Evolutionary conservation across 2,113 vertebrate genomes (phyloP).

Genomic region (Actinemys pallida): DNA sequence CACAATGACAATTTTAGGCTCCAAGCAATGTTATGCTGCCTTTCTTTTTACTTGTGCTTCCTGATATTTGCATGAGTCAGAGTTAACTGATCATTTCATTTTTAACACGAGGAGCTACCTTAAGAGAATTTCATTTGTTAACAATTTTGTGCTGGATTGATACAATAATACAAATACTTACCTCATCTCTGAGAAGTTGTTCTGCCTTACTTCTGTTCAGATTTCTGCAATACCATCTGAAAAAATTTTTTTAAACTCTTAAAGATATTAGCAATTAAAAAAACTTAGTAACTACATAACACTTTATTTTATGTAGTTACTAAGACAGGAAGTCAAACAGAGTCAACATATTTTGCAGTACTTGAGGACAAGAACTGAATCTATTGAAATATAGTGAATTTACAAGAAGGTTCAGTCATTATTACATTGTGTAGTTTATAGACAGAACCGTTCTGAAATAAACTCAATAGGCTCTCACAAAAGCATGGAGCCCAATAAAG

Average conservation of each 20-base stretch:
- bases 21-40: background rate
- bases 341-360: background rate
- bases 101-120: background rate
- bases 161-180: slow-evolving; percentile 55
- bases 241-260: background rate
- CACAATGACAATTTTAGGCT: background rate
- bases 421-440: background rate
- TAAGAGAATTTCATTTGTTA: accelerated
- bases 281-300: background rate
- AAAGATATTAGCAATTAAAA: background rate
- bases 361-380: background rate
- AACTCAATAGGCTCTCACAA: background rate
- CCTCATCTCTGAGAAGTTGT: slow-evolving; percentile 90
- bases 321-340: background rate
- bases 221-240: slow-evolving; percentile 92
- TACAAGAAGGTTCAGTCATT: background rate
- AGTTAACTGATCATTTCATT: background rate
- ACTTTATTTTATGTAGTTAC: background rate
- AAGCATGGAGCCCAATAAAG: background rate
- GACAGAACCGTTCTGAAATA: background rate
- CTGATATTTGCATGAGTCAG: background rate
- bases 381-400: background rate
- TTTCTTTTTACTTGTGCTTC: background rate
- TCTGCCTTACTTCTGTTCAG: slow-evolving; percentile 93
- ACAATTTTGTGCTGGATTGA: background rate